Base-by-base conservation (phyloP, 2,113 vertebrate species). In the Alethe castanea region DNA sequence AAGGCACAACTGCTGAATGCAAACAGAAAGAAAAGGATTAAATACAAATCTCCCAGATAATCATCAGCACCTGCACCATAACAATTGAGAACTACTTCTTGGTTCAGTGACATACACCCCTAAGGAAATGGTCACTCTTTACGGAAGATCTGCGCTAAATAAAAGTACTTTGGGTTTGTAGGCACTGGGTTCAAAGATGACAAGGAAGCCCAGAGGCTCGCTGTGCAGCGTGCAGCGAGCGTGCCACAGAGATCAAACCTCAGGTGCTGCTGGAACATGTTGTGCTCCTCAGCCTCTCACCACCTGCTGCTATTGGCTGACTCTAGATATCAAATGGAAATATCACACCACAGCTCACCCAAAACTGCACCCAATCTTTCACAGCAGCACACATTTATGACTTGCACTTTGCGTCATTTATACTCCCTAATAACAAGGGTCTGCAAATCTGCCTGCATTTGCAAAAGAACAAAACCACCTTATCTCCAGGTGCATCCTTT, bases 261-360 rank as follows among this genome's bases (percentile, higher is more conserved):
- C 86, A 95, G 92, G 94, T 95, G 96, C 88, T 78, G 42, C 89
- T 95, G 92, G 96, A 96, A 97, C 96, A 97, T 10, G 47, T 4
- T 96, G 95, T 96, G 73, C 93, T 83, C 52, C 81, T 57, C 64
- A 85, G 86, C 71, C 65, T 95, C 79, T 52, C 91, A 66, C 65
- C 82, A 79, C 65, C 73, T 79, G 81, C 94, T 96, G 76, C 89
- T 87, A 95, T 95, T 97, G 96, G 94, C 95, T 97, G 93, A 28
- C 45, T 91, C 48, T 62, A 81, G 45, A 87, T 96, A 96, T 97
- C 97, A 96, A 94, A 96, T 76, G 95, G 95, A 96, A 96, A 97
- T 84, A 96, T 97, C 91, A 97, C 90, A 94, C 97, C 90, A 2
- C 96, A 97, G 72, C 85, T 96, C 88, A 82, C 86, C 74, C 81